Base-by-base conservation (phyloP, 2,113 vertebrate species). In the Sceloporus undulatus region DNA sequence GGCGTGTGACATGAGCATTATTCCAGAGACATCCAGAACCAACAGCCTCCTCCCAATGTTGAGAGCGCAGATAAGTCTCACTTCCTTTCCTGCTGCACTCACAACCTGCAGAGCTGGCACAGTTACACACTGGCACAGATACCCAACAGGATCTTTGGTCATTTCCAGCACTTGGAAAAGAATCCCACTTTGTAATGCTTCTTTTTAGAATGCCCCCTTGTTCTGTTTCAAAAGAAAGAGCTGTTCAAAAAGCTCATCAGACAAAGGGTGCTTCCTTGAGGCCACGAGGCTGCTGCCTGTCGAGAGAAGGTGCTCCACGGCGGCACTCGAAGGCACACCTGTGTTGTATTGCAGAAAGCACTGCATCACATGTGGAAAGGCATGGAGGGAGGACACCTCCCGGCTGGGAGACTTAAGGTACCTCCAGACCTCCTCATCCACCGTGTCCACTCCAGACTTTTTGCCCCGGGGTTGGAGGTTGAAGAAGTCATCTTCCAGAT, bases 401-500 rank as follows among this genome's bases (percentile, higher is more conserved):
- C 76, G 42, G 42, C 76, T 52, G 42, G 76, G 76, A 11, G 76
- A 52, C 42, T 78, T 48, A 23, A 78, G 42, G 76, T 38, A 78
- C 13, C 76, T 9, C 42, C 23, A 27, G 48, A 78, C 76, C 21
- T 78, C 76, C 21, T 78, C 42, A 18, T 78, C 76, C 25, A 40
- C 76, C 8, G 76, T 27, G 19, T 48, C 76, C 23, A 27, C 21
- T 6, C 19, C 40, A 1, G 42, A 48, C 42, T 52, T 52, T 21
- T 27, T 25, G 76, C 21, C 76, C 2, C 42, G 48, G 3, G 76
- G 48, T 42, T 78, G 76, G 25, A 78, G 42, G 25, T 78, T 78
- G 48, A 78, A 78, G 42, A 78, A 78, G 42, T 78, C 76, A 11
- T 78, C 76, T 27, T 78, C 76, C 76, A 78, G 25, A 18, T 78